Percentiles rank a stretch among this genome's conserved stretches.
These are phyloP conservation scores for Antrozous pallidus DNA, from an alignment of 2,797 vertebrate genomes.

Conservation along the genomic window DNA sequence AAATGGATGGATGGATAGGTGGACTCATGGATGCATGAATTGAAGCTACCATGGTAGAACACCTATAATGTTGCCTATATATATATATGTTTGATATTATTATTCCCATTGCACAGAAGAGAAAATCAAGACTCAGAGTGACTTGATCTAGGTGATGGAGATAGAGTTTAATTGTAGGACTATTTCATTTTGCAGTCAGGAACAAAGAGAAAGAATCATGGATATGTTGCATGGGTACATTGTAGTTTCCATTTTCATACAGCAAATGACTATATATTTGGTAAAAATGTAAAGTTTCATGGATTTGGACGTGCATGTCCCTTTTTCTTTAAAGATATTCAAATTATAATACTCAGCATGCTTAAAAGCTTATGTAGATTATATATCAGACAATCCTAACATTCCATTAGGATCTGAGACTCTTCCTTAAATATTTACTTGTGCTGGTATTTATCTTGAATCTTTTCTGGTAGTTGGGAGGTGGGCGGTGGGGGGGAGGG, in stretches of 20 bases:
- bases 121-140: neutral
- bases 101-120: neutral
- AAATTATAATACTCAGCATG: neutral
- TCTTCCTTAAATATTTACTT: constrained; percentile 54
- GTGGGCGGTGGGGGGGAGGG: neutral
- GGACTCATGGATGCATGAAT: neutral
- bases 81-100: neutral
- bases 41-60: neutral
- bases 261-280: neutral
- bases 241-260: constrained; percentile 9
- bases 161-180: neutral
- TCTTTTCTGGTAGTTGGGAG: neutral
- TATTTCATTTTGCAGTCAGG: neutral
- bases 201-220: neutral
- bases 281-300: constrained; percentile 8
- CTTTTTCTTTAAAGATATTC: constrained; percentile 9
- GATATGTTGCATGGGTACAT: too few species aligned
- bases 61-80: neutral
- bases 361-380: constrained; percentile 15
- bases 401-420: constrained; percentile 30
- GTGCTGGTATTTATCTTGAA: constrained; percentile 23
- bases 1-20: neutral
- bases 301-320: neutral
- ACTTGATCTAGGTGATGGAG: neutral
- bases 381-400: constrained; percentile 24